Evolutionary conservation across 2,113 vertebrate species (phyloP).

Genomic region (Eublepharis macularius): DNA sequence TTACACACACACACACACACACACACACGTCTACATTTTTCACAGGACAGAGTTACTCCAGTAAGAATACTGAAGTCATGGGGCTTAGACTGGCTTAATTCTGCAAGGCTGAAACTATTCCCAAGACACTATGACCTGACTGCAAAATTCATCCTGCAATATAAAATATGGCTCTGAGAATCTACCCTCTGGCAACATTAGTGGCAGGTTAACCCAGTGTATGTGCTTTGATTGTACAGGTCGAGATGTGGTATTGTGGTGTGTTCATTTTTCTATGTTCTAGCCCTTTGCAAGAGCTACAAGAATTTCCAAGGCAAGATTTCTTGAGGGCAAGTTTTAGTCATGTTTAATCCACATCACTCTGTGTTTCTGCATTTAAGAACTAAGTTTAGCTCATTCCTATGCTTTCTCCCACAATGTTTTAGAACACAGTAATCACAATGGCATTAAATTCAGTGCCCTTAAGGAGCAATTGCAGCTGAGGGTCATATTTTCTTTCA

Average conservation of each 20-base stretch:
- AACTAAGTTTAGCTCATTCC: conserved; percentile 41
- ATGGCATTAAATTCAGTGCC: conserved; percentile 66
- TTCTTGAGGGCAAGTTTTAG: conserved; percentile 60
- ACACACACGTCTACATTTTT: too few relatives aligned
- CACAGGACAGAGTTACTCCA: too few relatives aligned
- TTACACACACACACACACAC: too few relatives aligned
- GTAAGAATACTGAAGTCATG: too few relatives aligned
- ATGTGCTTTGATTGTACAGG: neutral
- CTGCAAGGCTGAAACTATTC: neutral
- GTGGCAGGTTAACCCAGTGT: conserved; percentile 4
- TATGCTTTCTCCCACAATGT: conserved; percentile 53
- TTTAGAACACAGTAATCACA: conserved; percentile 65
- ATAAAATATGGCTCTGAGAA: neutral
- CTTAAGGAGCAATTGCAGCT: conserved; percentile 65
- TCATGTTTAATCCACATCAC: conserved; percentile 65
- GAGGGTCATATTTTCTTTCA: conserved; percentile 71
- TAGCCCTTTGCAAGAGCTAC: conserved; percentile 48
- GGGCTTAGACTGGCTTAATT: too few relatives aligned
- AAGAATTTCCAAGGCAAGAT: conserved; percentile 63
- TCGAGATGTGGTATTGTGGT: neutral
- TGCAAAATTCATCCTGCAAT: neutral
- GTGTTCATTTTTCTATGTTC: conserved; percentile 29
- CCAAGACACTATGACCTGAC: neutral
- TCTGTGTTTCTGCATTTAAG: conserved; percentile 47
- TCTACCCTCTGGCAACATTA: neutral